Conservation (phyloP, 2,888 invertebrate genomes). For the Biston stratarius region DNA sequence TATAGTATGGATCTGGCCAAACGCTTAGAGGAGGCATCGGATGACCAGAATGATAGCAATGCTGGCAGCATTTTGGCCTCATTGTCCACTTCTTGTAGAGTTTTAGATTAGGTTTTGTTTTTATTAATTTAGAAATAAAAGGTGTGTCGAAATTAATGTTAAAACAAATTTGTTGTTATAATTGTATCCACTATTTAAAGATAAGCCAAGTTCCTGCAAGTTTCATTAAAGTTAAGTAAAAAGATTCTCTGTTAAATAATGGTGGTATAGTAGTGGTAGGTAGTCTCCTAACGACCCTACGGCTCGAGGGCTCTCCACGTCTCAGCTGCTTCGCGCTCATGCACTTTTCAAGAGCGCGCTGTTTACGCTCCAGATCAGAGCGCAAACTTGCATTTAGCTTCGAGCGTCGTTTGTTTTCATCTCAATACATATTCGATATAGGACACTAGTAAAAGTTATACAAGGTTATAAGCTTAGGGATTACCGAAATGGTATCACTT, state of each 20-base stretch:
- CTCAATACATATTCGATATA: slow-evolving; percentile 46
- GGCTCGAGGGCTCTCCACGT: slow-evolving; percentile 66
- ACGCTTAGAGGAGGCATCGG: too few relatives aligned
- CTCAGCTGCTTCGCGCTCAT: slow-evolving; percentile 70
- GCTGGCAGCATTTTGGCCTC: too few relatives aligned
- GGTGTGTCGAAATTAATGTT: neutral
- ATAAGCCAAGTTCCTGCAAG: slow-evolving; percentile 48
- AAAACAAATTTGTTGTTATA: too few relatives aligned
- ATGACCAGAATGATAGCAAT: too few relatives aligned
- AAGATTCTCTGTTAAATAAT: slow-evolving; percentile 68
- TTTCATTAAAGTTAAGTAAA: slow-evolving; percentile 61
- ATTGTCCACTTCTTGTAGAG: too few relatives aligned
- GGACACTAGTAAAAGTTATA: slow-evolving; percentile 7
- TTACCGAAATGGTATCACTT: too few relatives aligned
- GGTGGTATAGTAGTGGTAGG: slow-evolving; percentile 51
- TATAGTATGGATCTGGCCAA: too few relatives aligned
- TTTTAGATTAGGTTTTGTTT: too few relatives aligned
- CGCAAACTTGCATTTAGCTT: slow-evolving; percentile 60
- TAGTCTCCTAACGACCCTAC: slow-evolving; percentile 71
- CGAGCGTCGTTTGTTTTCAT: slow-evolving; percentile 58
- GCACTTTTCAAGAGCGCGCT: slow-evolving; percentile 81
- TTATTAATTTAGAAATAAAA: neutral
- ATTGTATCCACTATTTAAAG: too few relatives aligned
- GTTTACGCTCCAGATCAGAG: slow-evolving; percentile 76
- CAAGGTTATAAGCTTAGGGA: too few relatives aligned